Evolutionary conservation across 2,797 vertebrate genomes (phyloP).

Genomic region (Ibycter americanus): DNA sequence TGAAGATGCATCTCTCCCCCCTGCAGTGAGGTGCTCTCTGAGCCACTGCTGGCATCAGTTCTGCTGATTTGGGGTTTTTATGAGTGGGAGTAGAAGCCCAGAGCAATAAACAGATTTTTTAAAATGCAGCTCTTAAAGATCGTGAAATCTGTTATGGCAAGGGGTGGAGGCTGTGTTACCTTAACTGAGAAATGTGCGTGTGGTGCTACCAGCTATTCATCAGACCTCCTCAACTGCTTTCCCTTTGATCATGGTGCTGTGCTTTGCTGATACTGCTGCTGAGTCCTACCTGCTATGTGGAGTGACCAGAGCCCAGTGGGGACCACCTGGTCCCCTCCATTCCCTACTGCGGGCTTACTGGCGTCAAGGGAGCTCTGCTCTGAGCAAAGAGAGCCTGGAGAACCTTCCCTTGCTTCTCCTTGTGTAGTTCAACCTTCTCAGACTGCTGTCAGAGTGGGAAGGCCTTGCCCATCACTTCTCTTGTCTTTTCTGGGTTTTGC

Average conservation of each 20-base stretch:
- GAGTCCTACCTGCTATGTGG: rapidly evolving
- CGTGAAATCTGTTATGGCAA: no score
- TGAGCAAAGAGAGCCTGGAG: background rate
- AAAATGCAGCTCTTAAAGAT: background rate
- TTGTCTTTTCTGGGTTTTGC: no score
- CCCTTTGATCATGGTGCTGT: background rate
- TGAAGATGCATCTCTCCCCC: background rate
- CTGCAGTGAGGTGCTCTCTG: background rate
- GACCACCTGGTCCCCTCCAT: background rate
- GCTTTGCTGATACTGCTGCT: background rate
- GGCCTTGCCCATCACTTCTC: background rate
- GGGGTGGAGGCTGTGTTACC: background rate
- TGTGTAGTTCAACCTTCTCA: background rate
- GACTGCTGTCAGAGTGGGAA: background rate
- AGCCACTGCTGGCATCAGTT: background rate
- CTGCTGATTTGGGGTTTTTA: background rate
- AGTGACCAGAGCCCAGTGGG: background rate
- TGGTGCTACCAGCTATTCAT: background rate
- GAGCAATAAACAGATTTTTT: background rate
- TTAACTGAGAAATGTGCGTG: background rate
- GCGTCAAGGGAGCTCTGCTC: background rate
- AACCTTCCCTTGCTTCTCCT: background rate
- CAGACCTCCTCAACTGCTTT: background rate
- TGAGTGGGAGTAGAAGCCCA: background rate
- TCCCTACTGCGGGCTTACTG: background rate